phyloP scores from a whole-genome alignment of 2,888 invertebrate species.

The Chrysolina haemoptera region DNA sequence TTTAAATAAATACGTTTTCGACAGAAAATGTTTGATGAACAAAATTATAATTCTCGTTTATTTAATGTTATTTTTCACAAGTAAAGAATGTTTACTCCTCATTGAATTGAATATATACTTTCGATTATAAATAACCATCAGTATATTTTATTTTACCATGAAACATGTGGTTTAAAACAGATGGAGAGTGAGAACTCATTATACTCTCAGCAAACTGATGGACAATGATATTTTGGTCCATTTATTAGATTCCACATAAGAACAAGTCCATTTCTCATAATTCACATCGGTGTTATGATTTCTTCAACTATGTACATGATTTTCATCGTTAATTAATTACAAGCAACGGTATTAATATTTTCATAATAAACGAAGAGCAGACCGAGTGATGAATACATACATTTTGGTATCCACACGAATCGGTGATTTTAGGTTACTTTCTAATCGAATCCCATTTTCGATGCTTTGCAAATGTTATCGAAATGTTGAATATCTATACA shows the following conservation, averaged over 20 bases:
- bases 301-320: neutral
- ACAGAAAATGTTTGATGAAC: too few species aligned
- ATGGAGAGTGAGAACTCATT: neutral
- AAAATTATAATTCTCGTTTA: too few species aligned
- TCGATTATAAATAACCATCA: too few species aligned
- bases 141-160: too few species aligned
- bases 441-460: slow-evolving; percentile 36
- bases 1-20: too few species aligned
- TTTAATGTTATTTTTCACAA: too few species aligned
- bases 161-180: neutral
- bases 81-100: too few species aligned
- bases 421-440: slow-evolving; percentile 48
- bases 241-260: neutral
- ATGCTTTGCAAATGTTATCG: slow-evolving; percentile 44
- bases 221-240: neutral
- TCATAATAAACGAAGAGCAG: slow-evolving; percentile 25
- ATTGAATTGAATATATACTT: too few species aligned
- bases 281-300: slow-evolving; percentile 19
- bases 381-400: slow-evolving; percentile 28
- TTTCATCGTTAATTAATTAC: neutral
- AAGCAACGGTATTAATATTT: neutral
- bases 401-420: slow-evolving; percentile 40
- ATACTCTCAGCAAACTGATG: slow-evolving; percentile 5
- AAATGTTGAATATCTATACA: slow-evolving; percentile 35
- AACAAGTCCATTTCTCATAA: slow-evolving; percentile 6